phyloP scores from a whole-genome alignment of 2,888 invertebrate species.

The Philonicus albiceps region DNA sequence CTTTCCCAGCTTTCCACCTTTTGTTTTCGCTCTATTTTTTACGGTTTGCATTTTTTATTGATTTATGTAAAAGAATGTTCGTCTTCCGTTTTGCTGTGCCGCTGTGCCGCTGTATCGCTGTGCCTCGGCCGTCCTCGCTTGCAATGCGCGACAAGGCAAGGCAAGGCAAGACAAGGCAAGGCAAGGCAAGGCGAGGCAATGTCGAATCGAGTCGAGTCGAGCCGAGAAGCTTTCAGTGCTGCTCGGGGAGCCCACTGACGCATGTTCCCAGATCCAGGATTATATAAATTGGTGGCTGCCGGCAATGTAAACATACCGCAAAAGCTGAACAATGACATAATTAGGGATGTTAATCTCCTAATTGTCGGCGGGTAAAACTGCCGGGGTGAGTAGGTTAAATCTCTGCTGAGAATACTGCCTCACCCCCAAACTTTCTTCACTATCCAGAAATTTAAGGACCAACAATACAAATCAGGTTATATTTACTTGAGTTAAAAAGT shows the following conservation, averaged over 20 bases:
- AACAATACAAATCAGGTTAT: not conserved
- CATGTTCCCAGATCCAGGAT: not conserved
- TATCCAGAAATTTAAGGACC: not conserved
- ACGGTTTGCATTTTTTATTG: slow-evolving; percentile 34
- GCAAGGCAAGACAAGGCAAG: not conserved
- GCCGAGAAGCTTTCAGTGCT: slow-evolving; percentile 12
- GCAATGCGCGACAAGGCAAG: not conserved
- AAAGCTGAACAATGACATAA: slow-evolving; percentile 22
- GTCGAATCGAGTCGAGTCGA: not conserved
- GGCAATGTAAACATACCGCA: slow-evolving; percentile 36
- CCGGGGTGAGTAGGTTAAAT: not conserved
- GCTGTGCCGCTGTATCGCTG: not conserved
- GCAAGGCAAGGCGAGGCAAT: not conserved
- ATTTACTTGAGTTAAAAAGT: not conserved
- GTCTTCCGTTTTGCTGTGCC: not conserved
- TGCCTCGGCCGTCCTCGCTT: not conserved
- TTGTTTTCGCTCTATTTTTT: slow-evolving; percentile 34
- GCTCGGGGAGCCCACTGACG: not conserved
- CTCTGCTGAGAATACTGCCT: not conserved
- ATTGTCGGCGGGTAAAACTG: not conserved
- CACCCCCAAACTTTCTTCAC: not conserved
- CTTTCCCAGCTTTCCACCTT: not conserved
- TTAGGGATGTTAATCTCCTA: slow-evolving; percentile 14
- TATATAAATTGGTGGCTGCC: slow-evolving; percentile 25
- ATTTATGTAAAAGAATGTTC: slow-evolving; percentile 30